Percentiles rank a stretch among this genome's conserved stretches.
Conservation (phyloP, 2,113 vertebrate genomes). For the Melanotaenia duboulayi region DNA sequence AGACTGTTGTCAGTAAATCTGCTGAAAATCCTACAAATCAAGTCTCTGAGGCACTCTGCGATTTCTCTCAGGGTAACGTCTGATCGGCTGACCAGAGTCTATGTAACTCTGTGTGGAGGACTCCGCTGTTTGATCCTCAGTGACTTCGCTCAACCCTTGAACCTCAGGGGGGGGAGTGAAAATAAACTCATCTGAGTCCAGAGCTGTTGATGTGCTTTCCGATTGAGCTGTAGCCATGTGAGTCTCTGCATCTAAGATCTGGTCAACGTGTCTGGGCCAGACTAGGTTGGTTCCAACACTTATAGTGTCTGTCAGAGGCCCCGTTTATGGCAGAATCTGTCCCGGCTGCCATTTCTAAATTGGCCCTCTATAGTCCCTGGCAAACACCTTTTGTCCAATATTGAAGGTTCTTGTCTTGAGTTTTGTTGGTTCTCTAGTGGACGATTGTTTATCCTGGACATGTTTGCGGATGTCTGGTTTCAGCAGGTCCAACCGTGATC, state of each 20-base stretch:
- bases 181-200: background rate
- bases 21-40: background rate
- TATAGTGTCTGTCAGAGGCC: background rate
- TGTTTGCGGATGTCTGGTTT: too few relatives aligned
- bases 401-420: too few relatives aligned
- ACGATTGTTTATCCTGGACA: too few relatives aligned
- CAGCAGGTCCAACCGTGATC: too few relatives aligned
- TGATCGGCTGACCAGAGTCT: background rate
- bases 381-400: too few relatives aligned
- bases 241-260: background rate
- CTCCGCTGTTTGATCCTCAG: background rate
- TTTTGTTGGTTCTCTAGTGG: too few relatives aligned
- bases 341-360: background rate
- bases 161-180: too few relatives aligned
- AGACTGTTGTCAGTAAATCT: background rate
- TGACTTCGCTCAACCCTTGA: background rate
- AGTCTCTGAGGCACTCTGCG: constrained; percentile 7
- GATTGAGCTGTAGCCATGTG: background rate
- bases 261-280: background rate
- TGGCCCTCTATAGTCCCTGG: constrained; percentile 76
- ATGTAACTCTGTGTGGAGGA: too few relatives aligned
- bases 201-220: background rate
- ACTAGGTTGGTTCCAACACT: background rate
- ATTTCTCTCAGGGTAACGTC: background rate
- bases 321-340: background rate